These are phyloP conservation scores for Oreochromis mossambicus DNA, from an alignment of 2,797 vertebrate genomes.

Conservation along the genomic window DNA sequence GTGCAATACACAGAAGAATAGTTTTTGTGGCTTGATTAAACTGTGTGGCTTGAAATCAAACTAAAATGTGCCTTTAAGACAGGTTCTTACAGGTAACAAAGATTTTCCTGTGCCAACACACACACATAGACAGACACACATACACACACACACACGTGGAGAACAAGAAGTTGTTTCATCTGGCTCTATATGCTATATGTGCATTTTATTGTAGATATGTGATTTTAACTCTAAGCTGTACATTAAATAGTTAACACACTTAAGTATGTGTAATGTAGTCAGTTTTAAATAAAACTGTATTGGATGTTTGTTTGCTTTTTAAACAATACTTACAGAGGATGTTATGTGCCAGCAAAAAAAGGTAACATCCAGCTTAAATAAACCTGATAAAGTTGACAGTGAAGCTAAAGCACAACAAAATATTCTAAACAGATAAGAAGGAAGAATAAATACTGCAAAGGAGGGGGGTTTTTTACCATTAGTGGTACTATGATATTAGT, in stretches of 20 bases:
- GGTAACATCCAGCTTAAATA: not conserved
- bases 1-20: constrained; percentile 3
- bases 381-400: not conserved
- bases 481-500: not conserved
- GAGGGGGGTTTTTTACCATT: accelerated
- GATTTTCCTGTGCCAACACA: not conserved
- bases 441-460: not conserved
- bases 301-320: not conserved
- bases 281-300: constrained; percentile 9
- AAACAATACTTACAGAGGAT: not conserved
- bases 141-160: not conserved
- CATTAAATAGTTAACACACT: constrained; percentile 73
- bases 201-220: constrained; percentile 74
- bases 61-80: constrained; percentile 47
- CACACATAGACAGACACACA: not conserved
- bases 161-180: constrained; percentile 64
- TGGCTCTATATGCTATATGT: constrained; percentile 66
- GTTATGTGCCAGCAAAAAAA: not conserved
- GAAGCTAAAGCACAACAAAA: not conserved
- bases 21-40: constrained; percentile 2
- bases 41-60: constrained; percentile 28
- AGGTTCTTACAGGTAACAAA: constrained; percentile 38
- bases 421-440: not conserved
- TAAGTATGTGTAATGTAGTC: constrained; percentile 32
- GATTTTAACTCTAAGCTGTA: constrained; percentile 73